Evolutionary conservation across 92 coral and sea anemone species (phyloP), one percentile per base, ranked within the genome.

Genomic region (Chrysogorgia sp.): DNA sequence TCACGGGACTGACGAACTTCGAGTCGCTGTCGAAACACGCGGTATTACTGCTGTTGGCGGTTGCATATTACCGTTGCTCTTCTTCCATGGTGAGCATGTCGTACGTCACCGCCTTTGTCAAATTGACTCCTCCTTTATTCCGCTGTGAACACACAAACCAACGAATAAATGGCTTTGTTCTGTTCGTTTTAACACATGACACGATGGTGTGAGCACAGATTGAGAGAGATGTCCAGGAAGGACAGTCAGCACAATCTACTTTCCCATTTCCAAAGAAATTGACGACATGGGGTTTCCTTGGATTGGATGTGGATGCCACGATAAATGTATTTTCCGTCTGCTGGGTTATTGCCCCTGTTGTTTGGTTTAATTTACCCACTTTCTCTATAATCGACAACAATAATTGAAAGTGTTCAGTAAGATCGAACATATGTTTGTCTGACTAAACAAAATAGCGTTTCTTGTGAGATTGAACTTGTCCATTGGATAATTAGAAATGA

Each of bases 121-220:
- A 64, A 35, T 83, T 76, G 24, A 76, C 34, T 22, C 83, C 83
- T 10, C 83, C 77, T 10, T 75, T 33, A 25, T 63, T 76, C 30
- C 63, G 63, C 62, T 83, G 76, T 14, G 59, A 45, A 37, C 32
- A 59, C 9, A 55, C 83, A 64, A 77, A 66, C 79, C 83, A 83
- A 24, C 68, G 65, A 30, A 83, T 68, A 68, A 49, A 76, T 20
- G 21, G 17, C 43, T 33, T 20, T 10, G 76, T 67, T 25, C 35
- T 55, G 14, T 29, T 45, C 56, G 34, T 53, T 30, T 28, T 34
- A 2, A 76, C 28, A 30, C 83, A 83, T 76, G 71, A 84, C 7
- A 60, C 84, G 8, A 77, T 19, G 49, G 63, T 63, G 66, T 83
- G 87, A 40, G 83, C 87, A 23, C 87, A 77, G n/a, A 77, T 55